These are phyloP conservation scores for Rhabdornis inornatus DNA, from an alignment of 2,113 vertebrate species.

Conservation along the genomic window DNA sequence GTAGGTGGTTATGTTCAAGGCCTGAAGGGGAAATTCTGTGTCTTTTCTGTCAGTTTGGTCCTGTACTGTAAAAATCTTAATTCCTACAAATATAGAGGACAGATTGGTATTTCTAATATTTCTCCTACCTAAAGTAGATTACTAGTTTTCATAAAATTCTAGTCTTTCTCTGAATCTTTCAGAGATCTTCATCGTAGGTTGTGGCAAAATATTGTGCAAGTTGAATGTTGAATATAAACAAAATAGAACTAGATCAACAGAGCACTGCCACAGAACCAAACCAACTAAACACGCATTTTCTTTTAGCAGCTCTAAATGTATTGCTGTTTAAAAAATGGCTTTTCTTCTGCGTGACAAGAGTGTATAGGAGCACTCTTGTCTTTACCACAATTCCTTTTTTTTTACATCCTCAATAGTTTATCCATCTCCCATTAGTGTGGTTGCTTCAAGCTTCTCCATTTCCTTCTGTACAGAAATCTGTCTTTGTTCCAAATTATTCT, in stretches of 20 bases:
- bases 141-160: neutral
- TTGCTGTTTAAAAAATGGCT: neutral
- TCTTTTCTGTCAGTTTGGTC: neutral
- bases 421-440: neutral
- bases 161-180: neutral
- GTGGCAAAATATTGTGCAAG: neutral
- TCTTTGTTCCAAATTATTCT: constrained; percentile 25
- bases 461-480: neutral
- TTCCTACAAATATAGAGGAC: neutral
- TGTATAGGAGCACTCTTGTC: neutral
- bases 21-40: neutral
- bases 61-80: neutral
- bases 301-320: neutral
- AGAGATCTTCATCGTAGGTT: fast-evolving
- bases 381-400: neutral
- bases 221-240: neutral
- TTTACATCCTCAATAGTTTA: neutral
- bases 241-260: neutral
- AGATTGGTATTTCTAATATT: neutral
- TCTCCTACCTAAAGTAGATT: neutral
- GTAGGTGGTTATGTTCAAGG: neutral
- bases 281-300: neutral
- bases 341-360: neutral
- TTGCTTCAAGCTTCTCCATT: neutral
- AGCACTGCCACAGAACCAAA: neutral